These are phyloP conservation scores for Hippocampus guttulatus DNA, from an alignment of 2,113 vertebrate genomes.

Conservation along the genomic window DNA sequence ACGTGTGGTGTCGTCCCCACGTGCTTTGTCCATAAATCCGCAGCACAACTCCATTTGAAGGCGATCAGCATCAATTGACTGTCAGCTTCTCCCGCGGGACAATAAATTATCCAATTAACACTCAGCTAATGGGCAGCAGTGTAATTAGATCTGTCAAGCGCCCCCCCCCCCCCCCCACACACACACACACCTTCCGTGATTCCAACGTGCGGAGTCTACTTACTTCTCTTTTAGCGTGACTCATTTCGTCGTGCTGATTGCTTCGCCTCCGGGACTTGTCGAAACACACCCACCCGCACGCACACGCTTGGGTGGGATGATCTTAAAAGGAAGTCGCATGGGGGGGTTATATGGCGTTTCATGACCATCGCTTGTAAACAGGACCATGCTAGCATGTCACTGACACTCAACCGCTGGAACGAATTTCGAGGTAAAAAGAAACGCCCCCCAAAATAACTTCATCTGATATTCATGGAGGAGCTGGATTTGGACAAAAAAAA, in stretches of 20 bases:
- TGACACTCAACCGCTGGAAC: neutral
- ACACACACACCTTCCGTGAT: neutral
- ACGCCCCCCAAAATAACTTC: neutral
- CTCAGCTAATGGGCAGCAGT: neutral
- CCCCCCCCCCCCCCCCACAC: neutral
- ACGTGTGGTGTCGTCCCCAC: neutral
- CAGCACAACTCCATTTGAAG: neutral
- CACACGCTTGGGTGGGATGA: neutral
- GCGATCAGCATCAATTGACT: conserved; percentile 5
- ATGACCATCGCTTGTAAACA: neutral
- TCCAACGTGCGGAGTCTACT: neutral
- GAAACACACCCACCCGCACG: neutral
- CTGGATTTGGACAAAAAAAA: no score
- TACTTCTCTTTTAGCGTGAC: neutral
- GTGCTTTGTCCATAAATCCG: no score
- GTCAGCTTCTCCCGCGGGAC: conserved; percentile 1
- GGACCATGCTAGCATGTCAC: neutral
- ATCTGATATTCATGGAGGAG: no score
- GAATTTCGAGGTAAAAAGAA: neutral
- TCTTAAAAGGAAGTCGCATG: neutral
- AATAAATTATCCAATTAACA: conserved; percentile 13
- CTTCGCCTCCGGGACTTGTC: neutral
- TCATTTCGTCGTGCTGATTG: conserved; percentile 1
- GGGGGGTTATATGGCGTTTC: neutral
- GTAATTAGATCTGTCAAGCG: conserved; percentile 5